phyloP scores from a whole-genome alignment of 2,888 invertebrate genomes.

The Busseola fusca region DNA sequence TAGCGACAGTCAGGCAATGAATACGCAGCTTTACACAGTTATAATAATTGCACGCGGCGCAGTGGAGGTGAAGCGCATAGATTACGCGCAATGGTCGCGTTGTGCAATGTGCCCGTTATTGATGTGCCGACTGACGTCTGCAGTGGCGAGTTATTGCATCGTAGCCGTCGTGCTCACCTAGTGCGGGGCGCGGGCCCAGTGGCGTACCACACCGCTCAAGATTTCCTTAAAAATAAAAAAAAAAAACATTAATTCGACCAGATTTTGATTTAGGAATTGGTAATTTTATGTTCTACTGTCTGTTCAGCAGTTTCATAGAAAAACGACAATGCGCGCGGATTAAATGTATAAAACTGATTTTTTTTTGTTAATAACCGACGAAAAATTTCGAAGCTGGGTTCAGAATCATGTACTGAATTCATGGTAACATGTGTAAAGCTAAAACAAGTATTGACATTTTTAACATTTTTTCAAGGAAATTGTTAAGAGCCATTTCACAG shows the following conservation, averaged over 20 bases:
- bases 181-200: conserved; percentile 26
- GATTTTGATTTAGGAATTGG: neutral
- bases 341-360: neutral
- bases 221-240: neutral
- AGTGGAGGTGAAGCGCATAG: conserved; percentile 55
- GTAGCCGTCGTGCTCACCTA: conserved; percentile 37
- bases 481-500: too few relatives aligned
- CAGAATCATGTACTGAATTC: neutral
- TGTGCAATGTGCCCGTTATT: conserved; percentile 52
- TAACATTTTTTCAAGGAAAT: neutral
- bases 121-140: conserved; percentile 57
- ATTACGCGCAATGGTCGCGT: conserved; percentile 56
- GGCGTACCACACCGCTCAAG: neutral
- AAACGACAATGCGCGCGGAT: neutral
- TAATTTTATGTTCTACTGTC: neutral
- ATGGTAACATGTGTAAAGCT: too few relatives aligned
- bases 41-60: conserved; percentile 50
- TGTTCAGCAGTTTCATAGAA: too few relatives aligned
- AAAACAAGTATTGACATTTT: neutral
- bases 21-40: conserved; percentile 54
- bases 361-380: neutral
- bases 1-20: conserved; percentile 10
- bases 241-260: neutral
- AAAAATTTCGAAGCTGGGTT: neutral
- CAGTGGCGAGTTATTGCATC: conserved; percentile 53